phyloP scores from a whole-genome alignment of 2,888 invertebrate species.

The Halictus ligatus region DNA sequence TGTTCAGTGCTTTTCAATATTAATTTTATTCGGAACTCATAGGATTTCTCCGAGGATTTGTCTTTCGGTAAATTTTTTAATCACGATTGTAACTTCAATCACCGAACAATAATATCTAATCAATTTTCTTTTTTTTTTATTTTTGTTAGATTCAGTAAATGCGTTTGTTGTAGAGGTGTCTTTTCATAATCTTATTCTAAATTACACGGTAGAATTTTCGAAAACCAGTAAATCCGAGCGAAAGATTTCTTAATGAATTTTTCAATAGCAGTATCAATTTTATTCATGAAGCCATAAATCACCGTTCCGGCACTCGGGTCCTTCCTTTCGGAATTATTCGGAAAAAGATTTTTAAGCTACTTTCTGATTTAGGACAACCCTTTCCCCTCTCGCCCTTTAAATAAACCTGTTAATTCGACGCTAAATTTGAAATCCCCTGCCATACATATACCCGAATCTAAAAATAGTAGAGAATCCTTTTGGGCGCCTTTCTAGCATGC shows the following conservation, averaged over 20 bases:
- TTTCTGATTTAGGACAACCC: neutral
- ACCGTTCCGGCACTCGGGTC: neutral
- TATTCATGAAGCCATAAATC: neutral
- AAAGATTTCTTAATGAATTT: neutral
- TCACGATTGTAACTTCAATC: too few species aligned
- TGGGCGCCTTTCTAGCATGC: neutral
- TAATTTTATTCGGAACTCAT: neutral
- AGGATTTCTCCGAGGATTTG: neutral
- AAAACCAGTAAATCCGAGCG: neutral
- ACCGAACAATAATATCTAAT: too few species aligned
- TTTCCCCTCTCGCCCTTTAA: neutral
- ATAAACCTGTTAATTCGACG: neutral
- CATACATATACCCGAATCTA: neutral
- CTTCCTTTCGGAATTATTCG: neutral
- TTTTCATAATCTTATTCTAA: neutral
- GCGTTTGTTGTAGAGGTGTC: too few species aligned
- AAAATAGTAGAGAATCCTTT: neutral
- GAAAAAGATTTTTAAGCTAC: neutral
- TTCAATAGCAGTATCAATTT: neutral
- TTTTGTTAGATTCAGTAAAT: too few species aligned
- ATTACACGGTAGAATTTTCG: neutral
- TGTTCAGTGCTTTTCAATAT: neutral
- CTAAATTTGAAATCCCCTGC: neutral
- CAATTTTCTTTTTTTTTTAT: too few species aligned
- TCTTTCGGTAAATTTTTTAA: neutral